These are phyloP conservation scores for Telenomus remus DNA, from an alignment of 1,140 invertebrate species.

Conservation along the genomic window DNA sequence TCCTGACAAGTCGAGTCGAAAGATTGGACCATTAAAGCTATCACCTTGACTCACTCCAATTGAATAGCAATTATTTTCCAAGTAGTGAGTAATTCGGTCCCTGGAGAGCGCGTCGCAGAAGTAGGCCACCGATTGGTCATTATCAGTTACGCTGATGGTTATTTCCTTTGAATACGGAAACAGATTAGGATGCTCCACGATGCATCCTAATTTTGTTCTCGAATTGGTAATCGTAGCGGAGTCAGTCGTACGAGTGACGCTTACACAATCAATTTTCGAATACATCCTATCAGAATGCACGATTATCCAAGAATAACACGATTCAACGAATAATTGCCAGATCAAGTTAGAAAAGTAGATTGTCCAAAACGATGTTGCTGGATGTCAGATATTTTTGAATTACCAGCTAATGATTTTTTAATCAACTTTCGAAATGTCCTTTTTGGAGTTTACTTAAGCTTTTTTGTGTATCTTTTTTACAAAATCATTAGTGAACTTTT, in stretches of 20 bases:
- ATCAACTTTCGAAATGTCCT: too few species aligned
- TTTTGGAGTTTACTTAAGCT: too few species aligned
- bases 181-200: slow-evolving; percentile 44
- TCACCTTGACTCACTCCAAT: slow-evolving; percentile 44
- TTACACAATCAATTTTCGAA: slow-evolving; percentile 50
- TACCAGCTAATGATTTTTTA: slow-evolving; percentile 1
- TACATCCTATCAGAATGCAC: slow-evolving; percentile 46
- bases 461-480: too few species aligned
- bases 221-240: slow-evolving; percentile 35
- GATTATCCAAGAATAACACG: slow-evolving; percentile 44
- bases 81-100: slow-evolving; percentile 26
- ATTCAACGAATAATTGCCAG: neutral
- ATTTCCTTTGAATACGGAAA: slow-evolving; percentile 49
- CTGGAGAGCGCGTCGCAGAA: slow-evolving; percentile 28
- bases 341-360: slow-evolving; percentile 15
- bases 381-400: slow-evolving; percentile 20
- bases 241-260: slow-evolving; percentile 39
- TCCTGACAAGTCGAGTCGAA: slow-evolving; percentile 17
- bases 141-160: slow-evolving; percentile 54
- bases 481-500: too few species aligned
- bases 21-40: slow-evolving; percentile 36
- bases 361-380: slow-evolving; percentile 7
- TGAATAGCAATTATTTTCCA: slow-evolving; percentile 48
- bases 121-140: slow-evolving; percentile 42
- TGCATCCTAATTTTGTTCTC: slow-evolving; percentile 49